Conservation (phyloP, 2,888 invertebrate species). For the Lithophane socia region DNA sequence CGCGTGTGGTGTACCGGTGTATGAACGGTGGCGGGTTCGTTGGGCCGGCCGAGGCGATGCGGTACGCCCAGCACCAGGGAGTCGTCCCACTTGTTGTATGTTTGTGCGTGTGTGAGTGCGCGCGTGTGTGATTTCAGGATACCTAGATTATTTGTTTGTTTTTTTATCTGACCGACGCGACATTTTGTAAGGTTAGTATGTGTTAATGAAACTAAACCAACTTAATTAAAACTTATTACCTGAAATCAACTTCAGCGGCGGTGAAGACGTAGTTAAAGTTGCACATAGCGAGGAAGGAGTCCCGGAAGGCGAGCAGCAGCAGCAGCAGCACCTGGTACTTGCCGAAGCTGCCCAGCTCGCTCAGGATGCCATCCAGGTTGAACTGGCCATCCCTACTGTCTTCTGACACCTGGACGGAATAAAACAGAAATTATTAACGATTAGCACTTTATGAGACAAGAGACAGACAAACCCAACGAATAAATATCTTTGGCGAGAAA, state of each 20-base stretch:
- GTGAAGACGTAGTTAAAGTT: constrained; percentile 90
- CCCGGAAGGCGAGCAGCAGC: constrained; percentile 88
- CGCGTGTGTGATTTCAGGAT: neutral
- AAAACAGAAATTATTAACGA: neutral
- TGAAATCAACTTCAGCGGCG: constrained; percentile 88
- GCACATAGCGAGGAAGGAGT: constrained; percentile 89
- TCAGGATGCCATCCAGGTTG: constrained; percentile 88
- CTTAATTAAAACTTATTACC: constrained; percentile 75
- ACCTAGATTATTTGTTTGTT: neutral
- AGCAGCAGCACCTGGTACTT: constrained; percentile 90
- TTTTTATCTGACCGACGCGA: neutral
- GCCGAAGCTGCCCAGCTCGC: constrained; percentile 90
- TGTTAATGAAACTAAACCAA: neutral
- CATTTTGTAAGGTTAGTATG: too few species aligned
- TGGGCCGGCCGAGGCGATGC: too few species aligned
- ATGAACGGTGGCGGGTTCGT: too few species aligned
- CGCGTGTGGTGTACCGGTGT: too few species aligned
- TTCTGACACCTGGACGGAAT: constrained; percentile 70
- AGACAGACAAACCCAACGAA: too few species aligned
- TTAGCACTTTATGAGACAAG: neutral
- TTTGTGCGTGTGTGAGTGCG: too few species aligned
- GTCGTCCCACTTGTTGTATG: too few species aligned
- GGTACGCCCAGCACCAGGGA: too few species aligned
- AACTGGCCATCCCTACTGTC: constrained; percentile 76
- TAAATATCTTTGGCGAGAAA: neutral